These are phyloP conservation scores for Zenarchopterus dispar DNA, from an alignment of 2,797 vertebrate genomes.

Conservation along the genomic window DNA sequence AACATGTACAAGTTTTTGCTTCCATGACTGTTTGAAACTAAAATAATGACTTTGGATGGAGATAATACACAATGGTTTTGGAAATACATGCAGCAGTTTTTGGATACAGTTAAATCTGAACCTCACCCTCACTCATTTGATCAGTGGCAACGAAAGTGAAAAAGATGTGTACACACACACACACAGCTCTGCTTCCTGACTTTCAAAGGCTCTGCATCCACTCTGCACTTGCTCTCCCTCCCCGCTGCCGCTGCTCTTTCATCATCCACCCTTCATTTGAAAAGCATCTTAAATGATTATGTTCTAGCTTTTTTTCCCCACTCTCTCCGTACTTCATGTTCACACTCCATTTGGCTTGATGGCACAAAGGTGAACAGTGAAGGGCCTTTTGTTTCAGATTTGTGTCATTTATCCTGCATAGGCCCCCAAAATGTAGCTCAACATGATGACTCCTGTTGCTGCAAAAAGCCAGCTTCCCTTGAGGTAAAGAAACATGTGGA, in stretches of 20 bases:
- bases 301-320: slow-evolving; percentile 39
- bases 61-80: background rate
- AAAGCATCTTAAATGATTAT: slow-evolving; percentile 76
- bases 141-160: slow-evolving; percentile 50
- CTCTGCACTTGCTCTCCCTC: slow-evolving; percentile 56
- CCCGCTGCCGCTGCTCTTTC: slow-evolving; percentile 63
- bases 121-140: slow-evolving; percentile 35
- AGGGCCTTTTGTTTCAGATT: slow-evolving; percentile 73
- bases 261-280: slow-evolving; percentile 69
- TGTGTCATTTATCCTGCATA: slow-evolving; percentile 67
- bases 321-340: slow-evolving; percentile 53
- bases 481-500: slow-evolving; percentile 30
- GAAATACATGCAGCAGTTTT: slow-evolving; percentile 22
- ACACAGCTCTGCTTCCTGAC: slow-evolving; percentile 46
- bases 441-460: slow-evolving; percentile 51
- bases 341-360: slow-evolving; percentile 57
- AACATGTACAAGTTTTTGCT: no score
- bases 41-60: no score
- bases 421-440: slow-evolving; percentile 50
- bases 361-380: slow-evolving; percentile 70
- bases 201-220: slow-evolving; percentile 63
- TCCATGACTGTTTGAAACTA: no score
- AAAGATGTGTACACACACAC: slow-evolving; percentile 11
- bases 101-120: slow-evolving; percentile 42
- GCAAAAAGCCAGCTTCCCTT: slow-evolving; percentile 43